phyloP scores from a whole-genome alignment of 2,888 invertebrate species.

The Campaea margaritaria region DNA sequence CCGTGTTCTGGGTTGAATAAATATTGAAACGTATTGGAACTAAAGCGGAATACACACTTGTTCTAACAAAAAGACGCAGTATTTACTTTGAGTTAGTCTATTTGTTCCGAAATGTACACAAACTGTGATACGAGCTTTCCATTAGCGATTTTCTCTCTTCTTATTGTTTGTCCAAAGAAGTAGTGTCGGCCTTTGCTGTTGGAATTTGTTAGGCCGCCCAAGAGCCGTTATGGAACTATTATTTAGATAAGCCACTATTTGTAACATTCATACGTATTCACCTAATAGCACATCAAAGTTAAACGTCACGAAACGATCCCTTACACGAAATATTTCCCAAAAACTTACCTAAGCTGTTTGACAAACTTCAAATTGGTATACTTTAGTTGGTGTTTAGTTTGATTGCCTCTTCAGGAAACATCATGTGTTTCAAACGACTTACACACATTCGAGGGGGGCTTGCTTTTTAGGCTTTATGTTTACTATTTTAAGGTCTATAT shows the following conservation, averaged over 20 bases:
- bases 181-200: too few species aligned
- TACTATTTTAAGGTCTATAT: neutral
- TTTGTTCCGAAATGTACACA: too few species aligned
- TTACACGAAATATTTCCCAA: conserved; percentile 13
- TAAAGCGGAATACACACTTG: neutral
- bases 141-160: too few species aligned
- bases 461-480: conserved; percentile 4
- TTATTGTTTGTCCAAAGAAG: too few species aligned
- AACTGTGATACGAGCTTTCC: too few species aligned
- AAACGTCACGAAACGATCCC: conserved; percentile 18
- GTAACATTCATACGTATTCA: neutral
- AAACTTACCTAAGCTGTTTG: conserved; percentile 17
- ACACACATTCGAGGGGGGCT: neutral
- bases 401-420: conserved; percentile 22
- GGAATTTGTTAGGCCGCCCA: too few species aligned
- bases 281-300: conserved; percentile 11
- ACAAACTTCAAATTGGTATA: conserved; percentile 25
- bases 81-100: neutral
- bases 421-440: conserved; percentile 29
- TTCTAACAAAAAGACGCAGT: neutral
- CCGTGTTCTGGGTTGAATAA: conserved; percentile 17
- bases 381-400: conserved; percentile 30
- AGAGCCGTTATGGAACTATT: too few species aligned
- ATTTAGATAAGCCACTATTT: too few species aligned
- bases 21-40: conserved; percentile 6